These are phyloP conservation scores for Pelecanoides urinatrix DNA, from an alignment of 2,113 vertebrate species.

Conservation along the genomic window DNA sequence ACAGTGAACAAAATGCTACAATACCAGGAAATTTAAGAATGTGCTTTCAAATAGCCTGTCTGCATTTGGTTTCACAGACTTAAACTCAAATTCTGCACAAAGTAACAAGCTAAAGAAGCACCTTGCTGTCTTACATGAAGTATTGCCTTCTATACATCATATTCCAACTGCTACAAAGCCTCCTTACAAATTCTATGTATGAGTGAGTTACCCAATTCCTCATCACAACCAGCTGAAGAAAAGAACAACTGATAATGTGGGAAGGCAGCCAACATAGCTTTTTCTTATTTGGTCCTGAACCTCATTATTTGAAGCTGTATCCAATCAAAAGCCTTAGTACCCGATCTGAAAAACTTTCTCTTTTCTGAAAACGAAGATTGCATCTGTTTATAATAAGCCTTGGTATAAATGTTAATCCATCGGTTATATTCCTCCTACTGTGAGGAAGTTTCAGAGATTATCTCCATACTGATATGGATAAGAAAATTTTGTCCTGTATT, in stretches of 20 bases:
- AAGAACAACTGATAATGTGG: not conserved
- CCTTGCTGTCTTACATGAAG: not conserved
- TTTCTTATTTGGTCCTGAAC: not conserved
- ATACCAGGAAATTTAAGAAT: conserved; percentile 21
- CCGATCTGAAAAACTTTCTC: not conserved
- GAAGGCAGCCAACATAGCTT: not conserved
- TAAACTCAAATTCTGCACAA: not conserved
- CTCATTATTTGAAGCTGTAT: not conserved
- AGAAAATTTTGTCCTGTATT: not conserved
- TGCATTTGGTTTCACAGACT: conserved; percentile 21
- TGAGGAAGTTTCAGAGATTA: not conserved
- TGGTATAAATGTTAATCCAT: not conserved
- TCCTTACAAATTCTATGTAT: not conserved
- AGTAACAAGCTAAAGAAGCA: conserved; percentile 33
- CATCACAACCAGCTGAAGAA: not conserved
- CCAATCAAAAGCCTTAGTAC: not conserved
- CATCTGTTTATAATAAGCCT: not conserved
- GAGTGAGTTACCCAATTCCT: not conserved
- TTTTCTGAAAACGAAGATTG: conserved; percentile 20
- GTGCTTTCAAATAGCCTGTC: conserved; percentile 50
- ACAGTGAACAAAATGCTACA: conserved; percentile 37
- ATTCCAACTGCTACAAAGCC: not conserved
- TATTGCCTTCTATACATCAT: conserved; percentile 23
- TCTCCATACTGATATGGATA: not conserved
- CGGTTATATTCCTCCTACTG: not conserved